A percentile compares a stretch with the other conserved stretches of the same genome.
These are phyloP conservation scores for Astatoreochromis straeleni DNA, from an alignment of 2,113 vertebrate genomes.

Conservation along the genomic window DNA sequence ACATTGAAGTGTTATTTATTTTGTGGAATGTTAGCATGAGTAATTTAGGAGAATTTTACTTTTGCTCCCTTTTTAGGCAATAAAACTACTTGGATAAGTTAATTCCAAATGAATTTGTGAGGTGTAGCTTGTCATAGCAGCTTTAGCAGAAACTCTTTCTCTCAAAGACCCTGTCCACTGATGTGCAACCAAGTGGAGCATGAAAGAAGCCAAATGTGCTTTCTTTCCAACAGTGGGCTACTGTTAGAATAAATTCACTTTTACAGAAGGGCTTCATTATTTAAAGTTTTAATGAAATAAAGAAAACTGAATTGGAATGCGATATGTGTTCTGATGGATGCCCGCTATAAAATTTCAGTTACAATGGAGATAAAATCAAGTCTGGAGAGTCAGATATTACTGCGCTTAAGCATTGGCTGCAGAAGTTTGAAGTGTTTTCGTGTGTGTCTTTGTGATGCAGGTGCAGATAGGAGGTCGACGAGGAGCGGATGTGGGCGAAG, in stretches of 20 bases:
- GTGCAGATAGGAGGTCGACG: not conserved
- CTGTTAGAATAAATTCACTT: not conserved
- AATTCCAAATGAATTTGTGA: not conserved
- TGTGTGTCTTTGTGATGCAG: not conserved
- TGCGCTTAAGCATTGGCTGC: not conserved
- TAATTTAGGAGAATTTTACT: not conserved
- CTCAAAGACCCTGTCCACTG: not conserved
- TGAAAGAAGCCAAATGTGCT: not conserved
- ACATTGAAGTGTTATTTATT: not conserved
- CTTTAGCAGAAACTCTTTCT: not conserved
- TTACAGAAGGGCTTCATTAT: not conserved
- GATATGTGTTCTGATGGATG: not conserved
- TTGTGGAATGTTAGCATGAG: not conserved
- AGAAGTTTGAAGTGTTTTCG: not conserved
- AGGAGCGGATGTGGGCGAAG: not conserved
- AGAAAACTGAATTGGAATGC: not conserved
- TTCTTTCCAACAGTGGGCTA: not conserved
- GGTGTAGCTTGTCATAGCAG: not conserved
- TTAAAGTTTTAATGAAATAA: not conserved
- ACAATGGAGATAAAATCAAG: not conserved
- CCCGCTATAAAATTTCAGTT: not conserved
- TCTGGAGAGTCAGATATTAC: not conserved
- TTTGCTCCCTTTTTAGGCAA: not conserved
- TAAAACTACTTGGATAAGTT: not conserved
- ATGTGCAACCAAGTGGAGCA: not conserved